Percentiles rank a stretch among this genome's conserved stretches.
Evolutionary conservation across 37 sponge, comb jelly and placozoan genomes (phyloP).

Genomic region (Crambe crambe): DNA sequence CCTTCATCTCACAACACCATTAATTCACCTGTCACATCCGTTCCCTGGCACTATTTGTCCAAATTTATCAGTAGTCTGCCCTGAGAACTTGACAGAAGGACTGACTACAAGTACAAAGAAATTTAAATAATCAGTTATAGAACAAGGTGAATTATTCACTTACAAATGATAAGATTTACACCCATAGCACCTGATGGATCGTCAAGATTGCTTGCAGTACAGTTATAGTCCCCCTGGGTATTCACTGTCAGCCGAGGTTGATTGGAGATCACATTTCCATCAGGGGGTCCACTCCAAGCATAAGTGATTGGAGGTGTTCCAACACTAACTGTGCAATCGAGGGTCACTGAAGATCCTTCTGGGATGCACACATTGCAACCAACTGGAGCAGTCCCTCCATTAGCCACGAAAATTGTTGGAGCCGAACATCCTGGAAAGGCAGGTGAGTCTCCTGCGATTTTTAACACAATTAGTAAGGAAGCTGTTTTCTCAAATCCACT

Average conservation of each 20-base stretch:
- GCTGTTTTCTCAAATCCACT: too few species aligned
- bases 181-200: background rate
- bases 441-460: too few species aligned
- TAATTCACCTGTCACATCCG: slow-evolving; percentile 14
- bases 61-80: background rate
- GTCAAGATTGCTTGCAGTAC: background rate
- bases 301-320: slow-evolving; percentile 1
- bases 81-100: background rate
- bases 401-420: too few species aligned
- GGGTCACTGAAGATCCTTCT: background rate
- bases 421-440: too few species aligned
- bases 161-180: too few species aligned
- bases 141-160: background rate
- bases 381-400: background rate
- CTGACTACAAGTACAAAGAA: slow-evolving; percentile 1
- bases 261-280: background rate
- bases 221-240: background rate
- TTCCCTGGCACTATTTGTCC: background rate
- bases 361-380: background rate
- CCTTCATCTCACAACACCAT: too few species aligned
- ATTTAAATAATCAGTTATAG: background rate
- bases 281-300: background rate
- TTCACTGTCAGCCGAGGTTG: background rate
- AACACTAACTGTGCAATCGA: background rate
- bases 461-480: too few species aligned